Evolutionary conservation across 2,113 vertebrate genomes (phyloP).

Genomic region (Phaethornis superciliosus): DNA sequence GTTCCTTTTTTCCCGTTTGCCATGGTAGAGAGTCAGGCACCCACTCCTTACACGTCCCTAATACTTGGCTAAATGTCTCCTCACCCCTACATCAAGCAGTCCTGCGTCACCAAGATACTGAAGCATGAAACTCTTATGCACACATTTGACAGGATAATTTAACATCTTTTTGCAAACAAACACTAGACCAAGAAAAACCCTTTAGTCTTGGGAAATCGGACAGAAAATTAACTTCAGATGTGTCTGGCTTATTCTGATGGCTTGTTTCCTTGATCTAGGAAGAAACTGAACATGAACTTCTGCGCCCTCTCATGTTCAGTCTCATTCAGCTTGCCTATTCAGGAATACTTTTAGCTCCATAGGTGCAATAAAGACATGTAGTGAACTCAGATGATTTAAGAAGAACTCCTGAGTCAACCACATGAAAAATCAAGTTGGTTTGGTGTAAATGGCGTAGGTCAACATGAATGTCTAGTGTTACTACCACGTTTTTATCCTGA

Average conservation of each 20-base stretch:
- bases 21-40: background rate
- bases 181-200: background rate
- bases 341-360: background rate
- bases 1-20: background rate
- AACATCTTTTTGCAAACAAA: background rate
- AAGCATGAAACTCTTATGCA: background rate
- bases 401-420: background rate
- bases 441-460: background rate
- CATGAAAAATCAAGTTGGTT: background rate
- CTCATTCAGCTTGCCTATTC: background rate
- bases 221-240: background rate
- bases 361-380: background rate
- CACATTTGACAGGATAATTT: background rate
- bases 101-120: background rate
- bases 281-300: background rate
- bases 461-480: background rate
- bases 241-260: background rate
- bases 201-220: background rate
- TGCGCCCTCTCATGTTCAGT: background rate
- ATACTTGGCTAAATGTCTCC: background rate
- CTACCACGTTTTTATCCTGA: background rate
- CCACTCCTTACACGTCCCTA: background rate
- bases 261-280: background rate
- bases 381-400: background rate
- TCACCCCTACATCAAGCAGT: background rate